Conservation (phyloP, 2,888 invertebrate species). For the Perithous albicinctus region DNA sequence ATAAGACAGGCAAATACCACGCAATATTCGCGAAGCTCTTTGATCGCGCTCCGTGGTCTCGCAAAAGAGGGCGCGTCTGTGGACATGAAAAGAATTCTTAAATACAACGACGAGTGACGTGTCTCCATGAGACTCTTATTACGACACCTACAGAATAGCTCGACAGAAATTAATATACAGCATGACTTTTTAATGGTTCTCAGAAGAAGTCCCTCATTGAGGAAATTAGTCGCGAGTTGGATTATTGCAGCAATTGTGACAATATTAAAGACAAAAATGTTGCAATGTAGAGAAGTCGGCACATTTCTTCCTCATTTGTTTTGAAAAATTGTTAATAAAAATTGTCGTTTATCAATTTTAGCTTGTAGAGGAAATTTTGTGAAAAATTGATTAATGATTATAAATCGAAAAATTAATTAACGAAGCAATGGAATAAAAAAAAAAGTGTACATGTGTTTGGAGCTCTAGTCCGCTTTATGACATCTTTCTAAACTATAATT, state of each 20-base stretch:
- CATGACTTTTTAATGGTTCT: not conserved
- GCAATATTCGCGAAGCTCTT: constrained; percentile 22
- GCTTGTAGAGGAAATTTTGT: no score
- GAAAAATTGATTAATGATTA: no score
- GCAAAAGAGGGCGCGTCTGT: not conserved
- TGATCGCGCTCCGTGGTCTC: not conserved
- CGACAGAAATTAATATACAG: not conserved
- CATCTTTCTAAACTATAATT: no score
- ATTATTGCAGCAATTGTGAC: not conserved
- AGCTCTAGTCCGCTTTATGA: no score
- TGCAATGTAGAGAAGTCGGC: no score
- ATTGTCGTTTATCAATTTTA: no score
- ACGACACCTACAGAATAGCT: not conserved
- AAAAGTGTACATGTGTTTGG: no score
- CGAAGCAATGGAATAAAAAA: no score
- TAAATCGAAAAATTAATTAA: no score
- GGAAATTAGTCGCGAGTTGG: not conserved
- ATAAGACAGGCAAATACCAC: constrained; percentile 25
- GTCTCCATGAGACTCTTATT: not conserved
- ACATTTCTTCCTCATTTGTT: no score
- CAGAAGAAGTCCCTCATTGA: not conserved
- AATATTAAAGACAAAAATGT: not conserved
- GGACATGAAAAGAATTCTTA: constrained; percentile 18
- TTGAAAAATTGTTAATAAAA: no score
- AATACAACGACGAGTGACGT: not conserved